Evolutionary conservation across 2,888 invertebrate genomes (phyloP), one percentile per base, ranked within the genome.

Genomic region (Dryadula phaetusa): DNA sequence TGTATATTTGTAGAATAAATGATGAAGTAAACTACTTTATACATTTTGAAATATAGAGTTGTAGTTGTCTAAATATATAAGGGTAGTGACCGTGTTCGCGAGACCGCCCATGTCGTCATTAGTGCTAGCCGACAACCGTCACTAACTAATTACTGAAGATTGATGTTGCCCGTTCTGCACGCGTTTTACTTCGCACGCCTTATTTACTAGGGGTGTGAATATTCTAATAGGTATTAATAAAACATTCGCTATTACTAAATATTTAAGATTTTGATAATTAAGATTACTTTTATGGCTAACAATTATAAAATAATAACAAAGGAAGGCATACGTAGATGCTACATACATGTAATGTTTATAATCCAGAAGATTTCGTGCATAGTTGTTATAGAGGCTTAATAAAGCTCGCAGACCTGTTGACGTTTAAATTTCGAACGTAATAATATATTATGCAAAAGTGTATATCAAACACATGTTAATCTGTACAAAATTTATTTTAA

Each of bases 81-180:
- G 49, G 65, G 16, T 42, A 53, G 44, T 66, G 62, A 44, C 66
- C 46, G 44, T 60, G 52, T 69, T 62, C 56, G 34, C 49, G 40
- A 40, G 52, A 52, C 58, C 69, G 66, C 80, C 76, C 76, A 62
- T 73, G 76, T 76, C 77, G 82, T 85, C 87, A 85, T 88, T 87
- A 87, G 83, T 77, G 80, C 75, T 80, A 79, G 80, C 77, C 76
- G 79, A 77, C 80, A 79, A 77, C 79, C 85, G 84, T 85, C 86
- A 80, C 83, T 79, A 74, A 81, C 84, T 87, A 86, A 87, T 87
- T 87, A 87, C 81, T 75, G 73, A 84, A 86, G 87, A 87, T 87
- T 87, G 88, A 88, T 87, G 86, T 79, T 79, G 81, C 78, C 71
- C 74, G 74, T 74, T 76, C 79, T 74, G 72, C 72, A 74, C 76